Evolutionary conservation across 1,140 invertebrate genomes (phyloP), one percentile per base, ranked within the genome.

Genomic region (Anoplolepis gracilipes): DNA sequence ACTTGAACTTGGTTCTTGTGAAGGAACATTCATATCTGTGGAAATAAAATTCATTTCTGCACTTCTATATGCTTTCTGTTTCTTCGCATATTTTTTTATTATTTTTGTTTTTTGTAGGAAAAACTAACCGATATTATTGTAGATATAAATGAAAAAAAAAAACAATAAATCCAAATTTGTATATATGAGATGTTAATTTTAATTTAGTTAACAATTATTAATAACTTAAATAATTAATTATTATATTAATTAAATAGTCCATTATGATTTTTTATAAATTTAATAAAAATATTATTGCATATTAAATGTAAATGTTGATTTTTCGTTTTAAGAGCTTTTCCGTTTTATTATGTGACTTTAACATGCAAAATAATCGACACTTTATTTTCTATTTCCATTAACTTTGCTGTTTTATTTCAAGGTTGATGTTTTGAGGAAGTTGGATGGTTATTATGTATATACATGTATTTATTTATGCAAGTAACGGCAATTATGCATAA

Each of bases 331-430:
- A 76, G 1, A n/a, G 4, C 10, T 76, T 25, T 46, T 7, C 7
- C 30, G 25, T 30, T 16, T 78, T 30, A 22, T 65, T 65, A 65
- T 65, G 1, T 30, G 11, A 19, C n/a, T 16, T 22, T 13, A 3
- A 8, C 57, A 39, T 30, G 57, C 8, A 19, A 57, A 57, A 67
- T 72, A 62, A 57, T n/a, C 10, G 42, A 64, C 13, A 36, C 6
- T 78, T 55, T 39, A 64, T 61, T 69, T 55, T 30, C 8, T 25
- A 72, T 46, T 33, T 4, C 30, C n/a, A n/a, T n/a, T 62, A 49
- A 65, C 53, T 30, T 46, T 16, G 28, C 67, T 87, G 84, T 75
- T 87, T 59, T 77, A 86, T 86, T 49, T 84, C 55, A 72, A 77
- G 55, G 46, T 19, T 39, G 11, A 46, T 28, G 28, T 49, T 77